Percentiles rank a stretch among this genome's conserved stretches.
Conservation (phyloP, 2,797 vertebrate genomes). For the Micrastur ruficollis region DNA sequence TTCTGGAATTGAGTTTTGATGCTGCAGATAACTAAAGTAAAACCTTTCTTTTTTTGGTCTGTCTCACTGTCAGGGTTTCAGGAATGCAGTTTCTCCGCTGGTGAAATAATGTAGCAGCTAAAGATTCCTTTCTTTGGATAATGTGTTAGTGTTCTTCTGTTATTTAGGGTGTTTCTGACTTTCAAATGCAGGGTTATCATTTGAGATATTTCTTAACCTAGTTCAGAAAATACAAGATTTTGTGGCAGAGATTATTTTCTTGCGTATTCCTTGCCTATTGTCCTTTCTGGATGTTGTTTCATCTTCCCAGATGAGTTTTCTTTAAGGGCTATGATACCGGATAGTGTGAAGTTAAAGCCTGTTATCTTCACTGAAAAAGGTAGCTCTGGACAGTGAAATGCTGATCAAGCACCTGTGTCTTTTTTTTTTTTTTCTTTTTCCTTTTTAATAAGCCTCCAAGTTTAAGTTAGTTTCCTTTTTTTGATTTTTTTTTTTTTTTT, state of each 20-base stretch:
- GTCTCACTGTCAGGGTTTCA: not conserved
- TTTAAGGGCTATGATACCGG: not conserved
- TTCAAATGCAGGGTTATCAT: not conserved
- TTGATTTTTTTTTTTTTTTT: not conserved
- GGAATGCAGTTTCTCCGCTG: not conserved
- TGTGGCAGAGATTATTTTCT: not conserved
- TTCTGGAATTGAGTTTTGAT: not conserved
- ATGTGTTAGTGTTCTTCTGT: not conserved
- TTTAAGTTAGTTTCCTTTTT: not conserved
- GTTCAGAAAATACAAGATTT: not conserved
- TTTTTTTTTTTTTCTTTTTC: no score
- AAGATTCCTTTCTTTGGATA: not conserved
- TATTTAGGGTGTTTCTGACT: not conserved
- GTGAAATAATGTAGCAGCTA: not conserved
- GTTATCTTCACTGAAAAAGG: not conserved
- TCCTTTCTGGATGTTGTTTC: not conserved
- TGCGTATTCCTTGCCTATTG: not conserved
- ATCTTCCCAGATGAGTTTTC: not conserved
- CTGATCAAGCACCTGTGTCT: not conserved
- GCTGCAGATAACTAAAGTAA: not conserved
- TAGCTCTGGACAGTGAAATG: not conserved
- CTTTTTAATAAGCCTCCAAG: not conserved
- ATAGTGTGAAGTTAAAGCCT: not conserved
- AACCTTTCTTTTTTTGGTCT: not conserved
- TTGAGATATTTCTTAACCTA: not conserved